Base-by-base conservation (phyloP, 2,888 invertebrate genomes). In the Xestia xanthographa region DNA sequence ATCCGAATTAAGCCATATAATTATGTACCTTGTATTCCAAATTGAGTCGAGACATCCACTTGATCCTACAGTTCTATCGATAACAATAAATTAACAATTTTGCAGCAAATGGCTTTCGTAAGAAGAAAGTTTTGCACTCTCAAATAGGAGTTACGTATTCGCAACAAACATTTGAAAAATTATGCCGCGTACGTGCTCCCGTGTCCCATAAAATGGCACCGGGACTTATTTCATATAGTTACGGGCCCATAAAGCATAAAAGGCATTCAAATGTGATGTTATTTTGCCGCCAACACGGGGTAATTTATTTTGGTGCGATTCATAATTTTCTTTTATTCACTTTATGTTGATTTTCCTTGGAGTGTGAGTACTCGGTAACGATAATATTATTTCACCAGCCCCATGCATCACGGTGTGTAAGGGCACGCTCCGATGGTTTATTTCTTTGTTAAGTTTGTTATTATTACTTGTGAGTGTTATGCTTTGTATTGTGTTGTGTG, bases 241-340 rank as follows among this genome's bases (percentile, higher is more conserved):
- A 95, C 93, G 94, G 93, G 91, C 91, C 94, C 95, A 95, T 96
- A 96, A 96, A 96, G 95, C 96, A 96, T 96, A 96, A 96, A 96
- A 94, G 94, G 96, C 95, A 96, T 96, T 96, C 96, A 96, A 96
- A 96, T 96, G 95, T 94, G 96, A 96, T 96, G 96, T 96, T 96
- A 96, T 96, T 96, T 96, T 96, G 96, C 96, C 96, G 96, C 96
- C 96, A 95, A 96, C 96, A 95, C 94, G 91, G 94, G 94, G 95
- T 96, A 96, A 96, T 96, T 96, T 96, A 96, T 96, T 96, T 96
- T 93, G 92, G 94, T 92, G 95, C 96, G 94, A 96, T 96, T 96
- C 96, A 96, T 96, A 96, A 96, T 96, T 96, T 96, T 96, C 96
- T 96, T 96, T 96, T 96, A 96, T 96, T 96, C 96, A 96, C 96